Base-by-base conservation (phyloP, 2,888 invertebrate genomes). In the Cremastinae sp. region DNA sequence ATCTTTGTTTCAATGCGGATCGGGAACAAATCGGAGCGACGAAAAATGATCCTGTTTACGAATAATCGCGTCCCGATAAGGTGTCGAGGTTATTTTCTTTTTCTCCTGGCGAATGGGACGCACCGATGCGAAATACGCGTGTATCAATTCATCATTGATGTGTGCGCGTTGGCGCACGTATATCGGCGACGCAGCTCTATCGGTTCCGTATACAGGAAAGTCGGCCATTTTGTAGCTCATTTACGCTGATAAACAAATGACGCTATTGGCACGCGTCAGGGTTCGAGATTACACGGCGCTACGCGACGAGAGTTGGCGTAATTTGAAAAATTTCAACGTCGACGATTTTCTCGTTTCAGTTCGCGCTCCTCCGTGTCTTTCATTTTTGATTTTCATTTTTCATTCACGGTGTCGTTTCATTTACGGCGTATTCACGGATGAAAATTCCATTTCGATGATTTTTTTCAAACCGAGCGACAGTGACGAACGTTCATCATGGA, bases 181-280 rank as follows among this genome's bases (percentile, higher is more conserved):
- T 61, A 56, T 55, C 55, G 69, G 72, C 74, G 68, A 68, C 71
- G 66, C 70, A 62, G 55, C 75, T 72, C 62, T 51, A 58, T 64
- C 51, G 39, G 53, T 35, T 39, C 62, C 75, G 69, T 70, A 81
- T 73, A 28, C 16, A 49, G 20, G 53, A 77, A 75, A 72, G 80
- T 79, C 83, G 79, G 85, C 87, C 87, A 88, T 88, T 84, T 87
- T 87, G 86, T 85, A 83, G 82, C 83, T 84, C 84, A 82, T 83
- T 83, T 41, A 47, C 51, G 83, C 82, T 80, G 80, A 88, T 88
- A 88, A 88, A 88, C 88, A 88, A 88, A 79, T 79, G 81, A 80
- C 80, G 82, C 79, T 78, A 79, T 78, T 77, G 79, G 79, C 80
- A 69, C 74, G 75, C 78, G 51, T 61, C 53, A 83, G 84, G 83